A percentile compares a stretch with the other conserved stretches of the same genome.
These are phyloP conservation scores for Calameuta idolon DNA, from an alignment of 2,888 invertebrate genomes.

Conservation along the genomic window DNA sequence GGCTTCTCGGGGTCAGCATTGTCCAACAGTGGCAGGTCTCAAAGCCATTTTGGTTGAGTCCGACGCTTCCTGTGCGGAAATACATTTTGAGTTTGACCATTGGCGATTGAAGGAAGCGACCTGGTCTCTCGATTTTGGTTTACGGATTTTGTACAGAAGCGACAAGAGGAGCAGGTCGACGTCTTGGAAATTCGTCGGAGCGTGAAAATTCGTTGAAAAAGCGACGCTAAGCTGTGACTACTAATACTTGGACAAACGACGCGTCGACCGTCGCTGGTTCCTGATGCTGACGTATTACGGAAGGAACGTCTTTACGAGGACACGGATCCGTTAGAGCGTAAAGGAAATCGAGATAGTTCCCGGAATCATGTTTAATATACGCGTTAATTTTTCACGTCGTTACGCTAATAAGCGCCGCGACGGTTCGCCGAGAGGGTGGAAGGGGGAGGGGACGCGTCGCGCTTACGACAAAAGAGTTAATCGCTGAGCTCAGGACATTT, in stretches of 20 bases:
- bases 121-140: conserved; percentile 10
- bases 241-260: conserved; percentile 43
- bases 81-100: conserved; percentile 11
- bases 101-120: background rate
- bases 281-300: background rate
- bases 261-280: background rate
- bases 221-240: conserved; percentile 38
- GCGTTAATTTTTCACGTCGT: conserved; percentile 5
- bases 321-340: background rate
- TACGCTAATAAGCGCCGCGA: conserved; percentile 7
- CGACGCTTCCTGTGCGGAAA: conserved; percentile 23
- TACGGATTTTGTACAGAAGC: conserved; percentile 4
- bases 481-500: conserved; percentile 1
- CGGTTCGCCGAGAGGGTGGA: background rate
- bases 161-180: background rate
- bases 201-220: conserved; percentile 43
- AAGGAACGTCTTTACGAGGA: background rate
- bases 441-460: background rate
- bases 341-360: background rate
- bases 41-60: conserved; percentile 13
- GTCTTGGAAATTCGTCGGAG: conserved; percentile 16
- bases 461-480: conserved; percentile 2
- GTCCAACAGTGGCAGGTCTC: conserved; percentile 27
- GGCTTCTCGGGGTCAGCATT: conserved; percentile 41
- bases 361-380: background rate